Evolutionary conservation across 2,113 vertebrate genomes (phyloP).

Genomic region (Anoura caudifer): DNA sequence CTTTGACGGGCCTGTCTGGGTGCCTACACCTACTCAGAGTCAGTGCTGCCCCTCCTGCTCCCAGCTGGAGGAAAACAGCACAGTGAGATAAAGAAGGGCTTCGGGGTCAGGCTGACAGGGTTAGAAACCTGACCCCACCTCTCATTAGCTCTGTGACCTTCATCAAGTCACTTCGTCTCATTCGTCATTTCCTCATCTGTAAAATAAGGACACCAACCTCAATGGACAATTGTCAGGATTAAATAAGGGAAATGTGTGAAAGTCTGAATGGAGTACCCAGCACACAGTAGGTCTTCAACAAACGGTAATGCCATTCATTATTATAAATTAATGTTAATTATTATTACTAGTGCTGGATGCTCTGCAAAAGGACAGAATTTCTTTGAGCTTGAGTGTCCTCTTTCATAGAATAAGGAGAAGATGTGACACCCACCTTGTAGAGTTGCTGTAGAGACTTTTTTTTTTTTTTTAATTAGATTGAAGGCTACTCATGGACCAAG

Average conservation of each 20-base stretch:
- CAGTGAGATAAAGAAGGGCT: not conserved
- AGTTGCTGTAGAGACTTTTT: not conserved
- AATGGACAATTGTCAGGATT: not conserved
- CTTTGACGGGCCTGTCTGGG: not conserved
- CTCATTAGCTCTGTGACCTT: not conserved
- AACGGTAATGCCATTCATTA: not conserved
- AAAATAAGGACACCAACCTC: not conserved
- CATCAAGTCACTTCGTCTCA: not conserved
- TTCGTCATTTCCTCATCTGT: not conserved
- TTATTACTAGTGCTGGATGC: not conserved
- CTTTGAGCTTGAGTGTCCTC: not conserved
- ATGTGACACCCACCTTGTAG: too few relatives aligned
- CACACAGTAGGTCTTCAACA: not conserved
- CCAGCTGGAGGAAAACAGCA: not conserved
- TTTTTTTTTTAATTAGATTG: not conserved
- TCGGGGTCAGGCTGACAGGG: not conserved
- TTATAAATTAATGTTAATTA: not conserved
- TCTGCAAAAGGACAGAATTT: not conserved
- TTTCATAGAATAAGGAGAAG: not conserved
- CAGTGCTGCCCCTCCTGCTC: fast-evolving
- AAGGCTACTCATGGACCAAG: not conserved
- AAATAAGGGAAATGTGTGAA: not conserved
- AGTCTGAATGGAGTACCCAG: not conserved
- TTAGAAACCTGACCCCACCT: not conserved
- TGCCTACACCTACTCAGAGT: not conserved